Evolutionary conservation across 1,140 invertebrate species (phyloP).

Genomic region (Cotesia vestalis): DNA sequence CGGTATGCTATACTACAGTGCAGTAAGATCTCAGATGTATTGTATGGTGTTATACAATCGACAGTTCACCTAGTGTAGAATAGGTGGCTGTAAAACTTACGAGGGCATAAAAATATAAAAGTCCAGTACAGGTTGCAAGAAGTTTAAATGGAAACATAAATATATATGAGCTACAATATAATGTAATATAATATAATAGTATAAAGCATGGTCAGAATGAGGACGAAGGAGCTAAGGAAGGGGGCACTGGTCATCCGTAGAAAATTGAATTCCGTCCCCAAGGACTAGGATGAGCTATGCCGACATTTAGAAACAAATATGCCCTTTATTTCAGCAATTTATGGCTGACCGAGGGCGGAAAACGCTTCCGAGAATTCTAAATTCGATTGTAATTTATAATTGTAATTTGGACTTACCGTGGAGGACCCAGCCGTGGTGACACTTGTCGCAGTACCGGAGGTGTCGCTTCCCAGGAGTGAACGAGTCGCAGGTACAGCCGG

Average conservation of each 20-base stretch:
- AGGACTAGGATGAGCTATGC: constrained; percentile 61
- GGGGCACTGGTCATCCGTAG: constrained; percentile 62
- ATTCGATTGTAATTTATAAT: constrained; percentile 10
- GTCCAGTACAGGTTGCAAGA: constrained; percentile 46
- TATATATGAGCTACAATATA: background rate
- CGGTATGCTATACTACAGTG: too few relatives aligned
- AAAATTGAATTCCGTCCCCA: constrained; percentile 66
- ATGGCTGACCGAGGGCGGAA: too few relatives aligned
- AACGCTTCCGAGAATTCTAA: background rate
- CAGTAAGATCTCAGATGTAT: too few relatives aligned
- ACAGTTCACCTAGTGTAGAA: constrained; percentile 38
- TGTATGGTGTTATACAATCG: constrained; percentile 36
- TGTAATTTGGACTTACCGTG: constrained; percentile 72
- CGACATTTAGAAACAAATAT: constrained; percentile 57
- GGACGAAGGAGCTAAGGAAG: constrained; percentile 33
- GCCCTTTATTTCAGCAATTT: constrained; percentile 16
- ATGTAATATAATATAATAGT: background rate
- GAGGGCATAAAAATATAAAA: constrained; percentile 56
- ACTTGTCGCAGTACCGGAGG: constrained; percentile 77
- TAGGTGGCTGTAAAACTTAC: constrained; percentile 53
- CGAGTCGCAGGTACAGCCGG: constrained; percentile 76
- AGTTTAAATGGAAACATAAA: background rate
- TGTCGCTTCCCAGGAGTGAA: constrained; percentile 78
- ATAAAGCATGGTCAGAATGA: too few relatives aligned
- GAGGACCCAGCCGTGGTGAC: constrained; percentile 81